Evolutionary conservation across 2,797 vertebrate species (phyloP).

Genomic region (Macropodus opercularis): DNA sequence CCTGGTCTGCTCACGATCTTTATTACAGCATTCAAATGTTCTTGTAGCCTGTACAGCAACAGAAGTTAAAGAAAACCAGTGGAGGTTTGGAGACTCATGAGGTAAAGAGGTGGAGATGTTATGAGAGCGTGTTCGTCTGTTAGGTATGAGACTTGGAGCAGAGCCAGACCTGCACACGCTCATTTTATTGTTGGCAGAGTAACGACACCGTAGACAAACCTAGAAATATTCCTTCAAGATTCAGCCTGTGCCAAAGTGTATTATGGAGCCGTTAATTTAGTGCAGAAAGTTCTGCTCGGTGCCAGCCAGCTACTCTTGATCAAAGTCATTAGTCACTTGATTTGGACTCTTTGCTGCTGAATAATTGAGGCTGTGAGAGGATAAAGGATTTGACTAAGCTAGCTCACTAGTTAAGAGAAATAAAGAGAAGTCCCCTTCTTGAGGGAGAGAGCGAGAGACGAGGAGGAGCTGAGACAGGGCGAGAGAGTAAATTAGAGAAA

Average conservation of each 20-base stretch:
- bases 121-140: conserved; percentile 6
- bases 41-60: no score
- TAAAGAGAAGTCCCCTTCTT: conserved; percentile 51
- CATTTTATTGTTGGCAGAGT: conserved; percentile 32
- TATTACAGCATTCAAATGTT: no score
- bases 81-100: no score
- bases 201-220: conserved; percentile 33
- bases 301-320: conserved; percentile 73
- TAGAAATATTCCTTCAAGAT: conserved; percentile 52
- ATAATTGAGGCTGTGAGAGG: conserved; percentile 76
- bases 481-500: conserved; percentile 40
- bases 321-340: conserved; percentile 80
- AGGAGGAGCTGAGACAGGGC: conserved; percentile 11
- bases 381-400: conserved; percentile 68
- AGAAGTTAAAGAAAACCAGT: no score
- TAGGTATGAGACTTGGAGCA: neutral
- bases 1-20: no score
- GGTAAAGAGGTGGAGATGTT: no score
- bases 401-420: conserved; percentile 66
- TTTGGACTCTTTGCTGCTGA: conserved; percentile 75
- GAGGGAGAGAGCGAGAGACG: conserved; percentile 13
- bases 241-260: conserved; percentile 49
- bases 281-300: conserved; percentile 63
- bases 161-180: conserved; percentile 6
- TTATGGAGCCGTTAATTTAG: conserved; percentile 71